Evolutionary conservation across 1,140 invertebrate genomes (phyloP), one percentile per base, ranked within the genome.

Genomic region (Manduca sexta): DNA sequence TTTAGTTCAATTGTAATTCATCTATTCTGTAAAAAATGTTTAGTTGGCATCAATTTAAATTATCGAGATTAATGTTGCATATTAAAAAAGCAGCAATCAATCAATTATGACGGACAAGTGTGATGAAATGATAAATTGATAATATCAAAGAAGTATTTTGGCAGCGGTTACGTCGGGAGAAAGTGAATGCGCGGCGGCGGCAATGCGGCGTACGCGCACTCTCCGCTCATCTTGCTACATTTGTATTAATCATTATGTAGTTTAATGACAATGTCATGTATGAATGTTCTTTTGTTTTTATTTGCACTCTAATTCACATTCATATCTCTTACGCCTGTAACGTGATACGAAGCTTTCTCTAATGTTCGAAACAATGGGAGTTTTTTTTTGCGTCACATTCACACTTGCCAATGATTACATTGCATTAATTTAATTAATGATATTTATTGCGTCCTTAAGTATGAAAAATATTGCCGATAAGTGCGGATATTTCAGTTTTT

Each of bases 141-240:
- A 37, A 30, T 47, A 53, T 37, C 30, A 44, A 7, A 46, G 29
- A 16, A 41, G 16, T 43, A 18, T 62, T 58, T 62, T 52, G 55
- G 49, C 47, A 38, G 29, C 40, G 11, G 33, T 40, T 43, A 45
- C 30, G 29, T 30, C 29, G 16, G 52, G 60, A 54, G 60, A 65
- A 61, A 58, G 62, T 61, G 50, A 58, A 56, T 16, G 52, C 49
- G 4, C 21, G 21, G 21, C 21, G 38, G 17, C 47, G 34, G 12
- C 14, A 4, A 33, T 47, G 52, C 52, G 35, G 29, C 33, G 21
- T 18, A 17, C 26, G 31, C 39, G 52, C 30, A 38, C 4, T 13
- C 11, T n/a, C 12, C 43, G 45, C 51, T 37, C 40, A 12, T 53
- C 51, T 47, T 47, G 38, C 40, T 35, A 35, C 41, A 50, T 56